Evolutionary conservation across 2,888 invertebrate genomes (phyloP).

Genomic region (Synanthedon vespiformis): DNA sequence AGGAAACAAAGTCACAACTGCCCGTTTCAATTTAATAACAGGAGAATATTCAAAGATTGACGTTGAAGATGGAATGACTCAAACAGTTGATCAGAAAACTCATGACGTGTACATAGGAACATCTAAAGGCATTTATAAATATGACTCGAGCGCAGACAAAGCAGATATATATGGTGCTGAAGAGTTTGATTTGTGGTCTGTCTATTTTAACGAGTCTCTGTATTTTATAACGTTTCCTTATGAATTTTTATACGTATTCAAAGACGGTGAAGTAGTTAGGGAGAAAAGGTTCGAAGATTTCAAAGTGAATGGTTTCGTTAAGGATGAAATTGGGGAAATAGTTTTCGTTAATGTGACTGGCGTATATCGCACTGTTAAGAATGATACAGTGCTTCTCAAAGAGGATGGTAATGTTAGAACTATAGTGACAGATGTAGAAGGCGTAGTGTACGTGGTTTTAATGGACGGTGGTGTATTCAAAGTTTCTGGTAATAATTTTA

Average conservation of each 20-base stretch:
- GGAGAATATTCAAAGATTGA: slow-evolving; percentile 33
- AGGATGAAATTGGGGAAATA: slow-evolving; percentile 24
- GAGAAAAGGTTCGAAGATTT: slow-evolving; percentile 21
- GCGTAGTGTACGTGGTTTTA: slow-evolving; percentile 10
- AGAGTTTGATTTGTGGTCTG: slow-evolving; percentile 36
- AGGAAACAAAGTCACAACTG: slow-evolving; percentile 31
- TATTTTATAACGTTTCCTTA: slow-evolving; percentile 38
- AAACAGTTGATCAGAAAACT: slow-evolving; percentile 31
- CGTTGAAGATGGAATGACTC: slow-evolving; percentile 39
- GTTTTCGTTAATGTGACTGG: slow-evolving; percentile 32
- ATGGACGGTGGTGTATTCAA: slow-evolving; percentile 36
- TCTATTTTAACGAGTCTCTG: slow-evolving; percentile 29
- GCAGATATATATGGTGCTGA: slow-evolving; percentile 22
- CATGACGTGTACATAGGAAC: slow-evolving; percentile 38
- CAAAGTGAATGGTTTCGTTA: slow-evolving; percentile 32
- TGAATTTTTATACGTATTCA: slow-evolving; percentile 26
- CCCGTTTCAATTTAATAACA: slow-evolving; percentile 34
- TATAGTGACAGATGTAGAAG: slow-evolving; percentile 24
- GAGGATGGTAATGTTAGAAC: slow-evolving; percentile 21
- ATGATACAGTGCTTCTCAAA: neutral
- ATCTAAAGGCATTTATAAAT: slow-evolving; percentile 40
- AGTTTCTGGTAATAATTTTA: slow-evolving; percentile 17
- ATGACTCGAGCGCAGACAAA: slow-evolving; percentile 24
- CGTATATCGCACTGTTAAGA: slow-evolving; percentile 18
- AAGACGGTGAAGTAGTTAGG: slow-evolving; percentile 13